A percentile compares a stretch with the other conserved stretches of the same genome.
phyloP scores from a whole-genome alignment of 1,140 invertebrate genomes.

The Sinella curviseta region DNA sequence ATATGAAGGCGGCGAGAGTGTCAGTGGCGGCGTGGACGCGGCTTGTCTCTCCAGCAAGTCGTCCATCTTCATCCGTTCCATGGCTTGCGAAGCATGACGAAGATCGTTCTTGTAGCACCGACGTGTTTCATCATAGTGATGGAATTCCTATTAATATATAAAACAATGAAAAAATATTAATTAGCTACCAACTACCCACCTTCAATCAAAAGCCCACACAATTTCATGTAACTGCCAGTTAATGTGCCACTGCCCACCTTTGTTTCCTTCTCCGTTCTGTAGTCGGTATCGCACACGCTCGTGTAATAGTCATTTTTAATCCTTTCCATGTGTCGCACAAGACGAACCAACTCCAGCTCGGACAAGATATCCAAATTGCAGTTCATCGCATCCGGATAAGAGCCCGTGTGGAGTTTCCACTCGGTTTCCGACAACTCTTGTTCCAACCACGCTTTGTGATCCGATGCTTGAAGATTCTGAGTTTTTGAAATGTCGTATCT shows the following conservation, averaged over 20 bases:
- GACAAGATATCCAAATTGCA: constrained; percentile 48
- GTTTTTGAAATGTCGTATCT: constrained; percentile 45
- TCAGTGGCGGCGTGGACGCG: constrained; percentile 41
- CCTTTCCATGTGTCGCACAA: constrained; percentile 56
- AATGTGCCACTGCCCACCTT: no score
- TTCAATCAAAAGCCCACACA: neutral
- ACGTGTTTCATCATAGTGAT: constrained; percentile 50
- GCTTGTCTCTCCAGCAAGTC: constrained; percentile 44
- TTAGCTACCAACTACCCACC: neutral
- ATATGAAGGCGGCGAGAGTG: constrained; percentile 37
- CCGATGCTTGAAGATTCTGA: constrained; percentile 48
- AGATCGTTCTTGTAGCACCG: constrained; percentile 46
- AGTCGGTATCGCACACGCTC: constrained; percentile 59
- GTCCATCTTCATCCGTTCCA: constrained; percentile 43
- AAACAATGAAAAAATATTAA: neutral
- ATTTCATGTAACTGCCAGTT: neutral
- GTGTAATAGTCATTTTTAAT: constrained; percentile 56
- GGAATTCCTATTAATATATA: constrained; percentile 46
- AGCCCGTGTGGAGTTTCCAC: constrained; percentile 44
- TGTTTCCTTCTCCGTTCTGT: constrained; percentile 60
- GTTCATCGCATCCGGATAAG: constrained; percentile 50
- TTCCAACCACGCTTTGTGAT: constrained; percentile 50
- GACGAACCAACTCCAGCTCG: constrained; percentile 51
- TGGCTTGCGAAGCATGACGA: constrained; percentile 45
- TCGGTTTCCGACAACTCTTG: constrained; percentile 46